Conservation (phyloP, 2,797 vertebrate genomes). For the Cetoscarus ocellatus region DNA sequence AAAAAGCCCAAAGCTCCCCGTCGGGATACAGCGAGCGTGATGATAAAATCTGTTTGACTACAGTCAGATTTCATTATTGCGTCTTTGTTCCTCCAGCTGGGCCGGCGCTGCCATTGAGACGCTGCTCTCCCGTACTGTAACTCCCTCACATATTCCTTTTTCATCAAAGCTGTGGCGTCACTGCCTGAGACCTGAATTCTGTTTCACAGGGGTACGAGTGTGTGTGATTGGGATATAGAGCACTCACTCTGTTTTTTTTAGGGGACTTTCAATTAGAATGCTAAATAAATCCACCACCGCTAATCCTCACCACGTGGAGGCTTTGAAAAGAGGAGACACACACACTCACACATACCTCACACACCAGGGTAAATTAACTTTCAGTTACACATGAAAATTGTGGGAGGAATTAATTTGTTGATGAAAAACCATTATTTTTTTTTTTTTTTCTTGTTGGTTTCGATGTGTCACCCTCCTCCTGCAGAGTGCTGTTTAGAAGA, state of each 20-base stretch:
- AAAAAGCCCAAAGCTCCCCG: slow-evolving; percentile 20
- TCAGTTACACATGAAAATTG: slow-evolving; percentile 50
- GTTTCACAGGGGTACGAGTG: slow-evolving; percentile 36
- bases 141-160: slow-evolving; percentile 46
- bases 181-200: slow-evolving; percentile 24
- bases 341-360: not conserved
- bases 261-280: slow-evolving; percentile 50
- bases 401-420: slow-evolving; percentile 63
- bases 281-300: slow-evolving; percentile 46
- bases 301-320: slow-evolving; percentile 40
- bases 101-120: slow-evolving; percentile 35
- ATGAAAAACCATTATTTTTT: slow-evolving; percentile 55
- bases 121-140: slow-evolving; percentile 21
- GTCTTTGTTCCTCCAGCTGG: slow-evolving; percentile 70
- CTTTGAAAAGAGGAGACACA: slow-evolving; percentile 21
- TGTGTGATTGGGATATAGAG: slow-evolving; percentile 43
- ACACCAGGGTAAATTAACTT: slow-evolving; percentile 34
- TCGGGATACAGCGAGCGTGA: slow-evolving; percentile 24
- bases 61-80: slow-evolving; percentile 56
- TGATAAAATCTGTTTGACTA: slow-evolving; percentile 70
- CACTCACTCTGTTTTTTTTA: slow-evolving; percentile 24
- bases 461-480: slow-evolving; percentile 30
- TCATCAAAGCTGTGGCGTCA: slow-evolving; percentile 47
- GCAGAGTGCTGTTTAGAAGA: slow-evolving; percentile 5
- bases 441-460: slow-evolving; percentile 57